These are phyloP conservation scores for Mustela lutreola DNA, from an alignment of 2,113 vertebrate genomes.

Conservation along the genomic window DNA sequence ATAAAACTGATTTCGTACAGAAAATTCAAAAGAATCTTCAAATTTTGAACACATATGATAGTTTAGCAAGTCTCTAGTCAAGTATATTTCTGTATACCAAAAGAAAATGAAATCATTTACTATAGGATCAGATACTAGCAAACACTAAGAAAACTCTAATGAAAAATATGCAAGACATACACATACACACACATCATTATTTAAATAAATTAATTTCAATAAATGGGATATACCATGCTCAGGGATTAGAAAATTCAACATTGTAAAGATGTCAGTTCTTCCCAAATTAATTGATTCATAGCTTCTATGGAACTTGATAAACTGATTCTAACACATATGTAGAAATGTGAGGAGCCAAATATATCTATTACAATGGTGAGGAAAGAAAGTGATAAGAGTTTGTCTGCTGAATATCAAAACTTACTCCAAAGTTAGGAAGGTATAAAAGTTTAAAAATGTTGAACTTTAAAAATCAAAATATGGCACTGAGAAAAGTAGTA, in stretches of 20 bases:
- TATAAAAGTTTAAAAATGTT: background rate
- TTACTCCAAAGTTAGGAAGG: background rate
- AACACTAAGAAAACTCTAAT: background rate
- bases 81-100: background rate
- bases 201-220: background rate
- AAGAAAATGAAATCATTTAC: background rate
- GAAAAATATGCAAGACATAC: background rate
- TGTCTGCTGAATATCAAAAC: background rate
- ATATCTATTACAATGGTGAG: background rate
- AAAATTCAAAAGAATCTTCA: background rate
- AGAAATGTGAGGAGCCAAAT: background rate
- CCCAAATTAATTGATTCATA: background rate
- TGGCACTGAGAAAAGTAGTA: background rate
- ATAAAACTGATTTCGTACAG: background rate
- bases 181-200: background rate
- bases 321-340: background rate
- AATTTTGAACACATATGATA: background rate
- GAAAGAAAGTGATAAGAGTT: background rate
- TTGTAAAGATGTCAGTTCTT: background rate
- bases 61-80: background rate
- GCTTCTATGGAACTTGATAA: background rate
- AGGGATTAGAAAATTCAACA: background rate
- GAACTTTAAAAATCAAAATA: background rate
- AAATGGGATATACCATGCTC: background rate
- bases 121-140: background rate